Conservation (phyloP, 2,797 vertebrate species). For the Florisuga fusca region DNA sequence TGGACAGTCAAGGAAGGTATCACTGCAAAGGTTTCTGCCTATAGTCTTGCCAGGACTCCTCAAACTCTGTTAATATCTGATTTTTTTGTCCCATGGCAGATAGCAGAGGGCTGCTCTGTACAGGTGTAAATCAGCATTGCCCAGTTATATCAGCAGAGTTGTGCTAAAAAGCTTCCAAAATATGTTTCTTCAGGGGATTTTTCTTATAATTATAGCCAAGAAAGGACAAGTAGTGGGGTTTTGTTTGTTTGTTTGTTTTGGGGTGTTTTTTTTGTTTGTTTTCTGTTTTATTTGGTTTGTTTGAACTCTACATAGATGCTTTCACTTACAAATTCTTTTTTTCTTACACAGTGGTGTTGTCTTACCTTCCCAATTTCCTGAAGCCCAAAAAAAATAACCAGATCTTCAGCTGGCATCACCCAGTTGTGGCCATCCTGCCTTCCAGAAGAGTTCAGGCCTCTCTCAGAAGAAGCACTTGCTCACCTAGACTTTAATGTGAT, state of each 20-base stretch:
- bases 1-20: background rate
- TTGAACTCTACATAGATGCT: background rate
- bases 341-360: rapidly evolving
- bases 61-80: background rate
- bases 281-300: background rate
- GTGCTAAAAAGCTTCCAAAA: background rate
- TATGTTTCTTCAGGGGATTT: background rate
- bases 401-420: background rate
- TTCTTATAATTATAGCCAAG: background rate
- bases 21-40: background rate
- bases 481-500: background rate
- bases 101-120: background rate
- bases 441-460: background rate
- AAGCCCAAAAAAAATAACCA: background rate
- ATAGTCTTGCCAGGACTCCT: background rate
- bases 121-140: background rate
- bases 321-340: background rate
- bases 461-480: background rate
- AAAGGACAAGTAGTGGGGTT: background rate
- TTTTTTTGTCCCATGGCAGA: background rate
- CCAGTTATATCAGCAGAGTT: background rate
- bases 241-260: too few relatives aligned
- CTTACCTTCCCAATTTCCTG: background rate
- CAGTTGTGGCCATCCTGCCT: background rate
- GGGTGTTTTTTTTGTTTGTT: too few relatives aligned